Conservation (phyloP, 2,888 invertebrate species). For the Tiphia femorata region DNA sequence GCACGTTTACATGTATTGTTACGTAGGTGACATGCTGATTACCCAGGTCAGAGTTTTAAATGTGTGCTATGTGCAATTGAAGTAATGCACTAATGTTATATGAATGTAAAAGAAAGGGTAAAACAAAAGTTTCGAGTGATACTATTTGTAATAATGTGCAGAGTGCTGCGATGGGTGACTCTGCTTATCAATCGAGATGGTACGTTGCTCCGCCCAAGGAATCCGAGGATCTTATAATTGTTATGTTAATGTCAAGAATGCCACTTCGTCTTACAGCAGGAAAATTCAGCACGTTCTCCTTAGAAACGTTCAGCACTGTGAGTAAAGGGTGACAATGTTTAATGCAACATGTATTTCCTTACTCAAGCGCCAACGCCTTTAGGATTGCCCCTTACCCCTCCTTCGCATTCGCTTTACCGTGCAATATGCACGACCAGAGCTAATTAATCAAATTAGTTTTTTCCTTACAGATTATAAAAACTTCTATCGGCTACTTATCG, state of each 20-base stretch:
- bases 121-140: too few relatives aligned
- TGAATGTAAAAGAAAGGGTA: too few relatives aligned
- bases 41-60: slow-evolving; percentile 22
- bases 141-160: too few relatives aligned
- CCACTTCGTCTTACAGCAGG: slow-evolving; percentile 52
- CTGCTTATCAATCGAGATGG: slow-evolving; percentile 47
- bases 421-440: too few relatives aligned
- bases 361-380: too few relatives aligned
- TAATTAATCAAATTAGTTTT: too few relatives aligned
- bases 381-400: too few relatives aligned
- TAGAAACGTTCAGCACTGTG: slow-evolving; percentile 40
- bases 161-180: slow-evolving; percentile 41
- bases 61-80: too few relatives aligned
- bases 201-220: slow-evolving; percentile 33
- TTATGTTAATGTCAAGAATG: slow-evolving; percentile 33
- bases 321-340: too few relatives aligned
- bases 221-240: slow-evolving; percentile 35
- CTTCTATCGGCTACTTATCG: slow-evolving; percentile 40
- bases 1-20: slow-evolving; percentile 48
- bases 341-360: too few relatives aligned
- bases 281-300: slow-evolving; percentile 50
- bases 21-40: slow-evolving; percentile 45
- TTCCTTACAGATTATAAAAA: slow-evolving; percentile 32
- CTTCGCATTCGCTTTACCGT: too few relatives aligned
- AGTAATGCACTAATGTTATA: neutral